Evolutionary conservation across 2,113 vertebrate species (phyloP).

Genomic region (Tor tambroides): DNA sequence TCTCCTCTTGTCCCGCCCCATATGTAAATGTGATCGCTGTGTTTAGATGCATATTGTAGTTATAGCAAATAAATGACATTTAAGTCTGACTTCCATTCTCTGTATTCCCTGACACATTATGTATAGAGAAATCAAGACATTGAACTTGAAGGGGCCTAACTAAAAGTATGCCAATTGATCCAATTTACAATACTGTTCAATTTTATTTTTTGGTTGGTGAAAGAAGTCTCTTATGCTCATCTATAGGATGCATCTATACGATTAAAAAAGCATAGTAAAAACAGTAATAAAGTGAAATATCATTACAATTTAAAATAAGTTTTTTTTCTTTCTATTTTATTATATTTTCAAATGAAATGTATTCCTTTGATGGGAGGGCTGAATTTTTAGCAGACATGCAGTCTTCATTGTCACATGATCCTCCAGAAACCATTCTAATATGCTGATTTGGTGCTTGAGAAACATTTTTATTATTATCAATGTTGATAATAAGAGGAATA

Average conservation of each 20-base stretch:
- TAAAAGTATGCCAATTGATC: neutral
- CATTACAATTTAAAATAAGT: neutral
- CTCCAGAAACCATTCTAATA: neutral
- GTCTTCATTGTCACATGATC: neutral
- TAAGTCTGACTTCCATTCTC: neutral
- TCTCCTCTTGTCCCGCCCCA: neutral
- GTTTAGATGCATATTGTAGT: neutral
- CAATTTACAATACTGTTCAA: neutral
- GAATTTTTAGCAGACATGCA: neutral
- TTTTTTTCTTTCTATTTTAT: neutral
- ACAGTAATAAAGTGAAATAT: neutral
- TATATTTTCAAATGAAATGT: no score
- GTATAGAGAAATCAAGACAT: no score
- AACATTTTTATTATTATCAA: neutral
- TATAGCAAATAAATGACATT: neutral
- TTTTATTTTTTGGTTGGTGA: no score
- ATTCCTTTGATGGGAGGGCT: neutral
- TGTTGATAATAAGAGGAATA: neutral
- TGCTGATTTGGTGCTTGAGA: neutral
- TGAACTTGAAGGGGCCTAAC: neutral
- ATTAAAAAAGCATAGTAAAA: neutral
- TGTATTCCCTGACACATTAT: no score
- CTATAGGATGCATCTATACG: neutral
- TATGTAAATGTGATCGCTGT: neutral
- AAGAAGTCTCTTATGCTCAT: neutral